Evolutionary conservation across 2,888 invertebrate species (phyloP), one percentile per base, ranked within the genome.

Genomic region (Volucella zonaria): DNA sequence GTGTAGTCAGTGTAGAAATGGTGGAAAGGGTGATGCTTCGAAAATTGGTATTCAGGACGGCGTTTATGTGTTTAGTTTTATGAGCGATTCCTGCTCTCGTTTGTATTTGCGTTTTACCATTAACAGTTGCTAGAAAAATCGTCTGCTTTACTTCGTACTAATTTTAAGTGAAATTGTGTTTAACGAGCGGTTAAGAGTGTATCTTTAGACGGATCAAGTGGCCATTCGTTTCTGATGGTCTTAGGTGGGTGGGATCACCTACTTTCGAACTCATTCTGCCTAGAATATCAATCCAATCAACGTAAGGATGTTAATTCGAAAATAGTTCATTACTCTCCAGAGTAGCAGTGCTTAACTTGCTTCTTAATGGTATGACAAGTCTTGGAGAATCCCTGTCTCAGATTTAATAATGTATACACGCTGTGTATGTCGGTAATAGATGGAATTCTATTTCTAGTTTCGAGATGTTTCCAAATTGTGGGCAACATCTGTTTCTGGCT

Each of bases 51-150:
- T 75, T 66, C 49, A 23, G 23, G 31, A 14, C 8, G 67, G 51
- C 43, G 58, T 75, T 66, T 61, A 74, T 64, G 74, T 49, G 42
- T 62, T 74, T 56, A 18, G 54, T 23, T 64, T 74, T 64, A 74
- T 23, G 74, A 64, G 43, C 4, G n/a, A 45, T 56, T 56, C 40
- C 10, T 31, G 11, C 42, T 38, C 40, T 18, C 2, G 31, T 38
- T 45, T n/a, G 40, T 23, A 14, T 56, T 54, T 56, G 40, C 47
- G 18, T 14, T 51, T 9, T 2, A 40, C 56, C 64, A 40, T 56
- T 62, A 51, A 54, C 47, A 52, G 52, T 52, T 52, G 42, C 40
- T 31, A 8, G 31, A 54, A 67, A 54, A 31, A 54, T 54, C 67
- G 56, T 67, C 56, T 54, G 43, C 23, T 40, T n/a, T 47, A 45